phyloP scores from a whole-genome alignment of 2,113 vertebrate species.

The Pterocles burchelli region DNA sequence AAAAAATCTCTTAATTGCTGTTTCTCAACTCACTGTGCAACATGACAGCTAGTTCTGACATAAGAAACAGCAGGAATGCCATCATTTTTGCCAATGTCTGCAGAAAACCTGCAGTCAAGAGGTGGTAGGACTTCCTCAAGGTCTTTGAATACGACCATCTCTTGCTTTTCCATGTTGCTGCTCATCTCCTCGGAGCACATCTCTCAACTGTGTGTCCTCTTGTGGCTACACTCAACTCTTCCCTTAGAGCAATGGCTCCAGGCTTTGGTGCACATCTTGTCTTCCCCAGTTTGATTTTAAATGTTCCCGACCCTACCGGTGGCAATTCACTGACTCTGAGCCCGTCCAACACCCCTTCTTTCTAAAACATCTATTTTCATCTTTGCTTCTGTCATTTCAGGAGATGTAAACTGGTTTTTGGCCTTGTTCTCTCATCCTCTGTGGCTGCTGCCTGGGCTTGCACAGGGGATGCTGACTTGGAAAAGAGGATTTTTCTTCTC shows the following conservation, averaged over 20 bases:
- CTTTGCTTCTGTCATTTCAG: background rate
- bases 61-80: background rate
- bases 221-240: background rate
- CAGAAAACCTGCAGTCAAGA: background rate
- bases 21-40: background rate
- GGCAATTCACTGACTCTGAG: background rate
- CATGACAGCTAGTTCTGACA: background rate
- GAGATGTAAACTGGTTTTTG: background rate
- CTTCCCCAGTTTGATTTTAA: background rate
- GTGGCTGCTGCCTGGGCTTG: background rate
- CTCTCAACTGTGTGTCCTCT: background rate
- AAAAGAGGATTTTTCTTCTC: accelerated
- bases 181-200: background rate
- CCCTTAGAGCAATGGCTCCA: background rate
- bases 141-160: background rate
- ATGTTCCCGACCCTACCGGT: background rate
- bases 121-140: background rate
- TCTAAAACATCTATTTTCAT: background rate
- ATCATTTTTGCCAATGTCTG: background rate
- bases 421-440: background rate
- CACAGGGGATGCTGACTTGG: background rate
- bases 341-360: background rate
- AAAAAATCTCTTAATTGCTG: background rate
- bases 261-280: too few relatives aligned
- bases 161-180: background rate